phyloP scores from a whole-genome alignment of 1,140 invertebrate genomes.

The Hyles euphorbiae region DNA sequence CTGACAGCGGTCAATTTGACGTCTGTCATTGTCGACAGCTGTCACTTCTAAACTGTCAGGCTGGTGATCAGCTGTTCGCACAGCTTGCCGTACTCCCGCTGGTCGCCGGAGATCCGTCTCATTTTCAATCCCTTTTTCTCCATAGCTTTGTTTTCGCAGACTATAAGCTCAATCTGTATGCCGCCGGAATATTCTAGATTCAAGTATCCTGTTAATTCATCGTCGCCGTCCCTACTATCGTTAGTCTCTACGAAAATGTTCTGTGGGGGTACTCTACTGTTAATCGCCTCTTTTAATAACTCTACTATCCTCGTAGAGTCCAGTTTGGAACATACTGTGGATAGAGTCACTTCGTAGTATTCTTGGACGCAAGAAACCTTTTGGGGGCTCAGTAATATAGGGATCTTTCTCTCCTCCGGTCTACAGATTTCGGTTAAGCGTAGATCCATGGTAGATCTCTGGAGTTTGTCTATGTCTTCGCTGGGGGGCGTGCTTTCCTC shows the following conservation, averaged over 20 bases:
- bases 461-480: conserved; percentile 63
- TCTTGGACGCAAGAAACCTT: conserved; percentile 68
- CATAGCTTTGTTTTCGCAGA: conserved; percentile 84
- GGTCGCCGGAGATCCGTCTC: conserved; percentile 93
- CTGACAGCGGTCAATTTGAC: conserved; percentile 2
- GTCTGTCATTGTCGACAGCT: no score
- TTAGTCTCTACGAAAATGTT: conserved; percentile 79
- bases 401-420: conserved; percentile 49
- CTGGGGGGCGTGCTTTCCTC: conserved; percentile 41
- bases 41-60: conserved; percentile 80
- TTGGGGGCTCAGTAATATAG: conserved; percentile 66
- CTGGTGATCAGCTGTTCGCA: conserved; percentile 94
- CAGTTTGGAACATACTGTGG: conserved; percentile 85
- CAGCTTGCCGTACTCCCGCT: conserved; percentile 91
- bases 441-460: conserved; percentile 67
- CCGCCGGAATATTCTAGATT: conserved; percentile 89
- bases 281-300: conserved; percentile 88
- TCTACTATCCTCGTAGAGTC: conserved; percentile 87
- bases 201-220: conserved; percentile 71
- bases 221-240: conserved; percentile 43
- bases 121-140: conserved; percentile 92
- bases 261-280: conserved; percentile 83
- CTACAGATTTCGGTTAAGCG: conserved; percentile 61
- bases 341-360: conserved; percentile 83
- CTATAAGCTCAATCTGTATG: conserved; percentile 90